phyloP scores from a whole-genome alignment of 2,888 invertebrate species.

The Drosophila mimetica region DNA sequence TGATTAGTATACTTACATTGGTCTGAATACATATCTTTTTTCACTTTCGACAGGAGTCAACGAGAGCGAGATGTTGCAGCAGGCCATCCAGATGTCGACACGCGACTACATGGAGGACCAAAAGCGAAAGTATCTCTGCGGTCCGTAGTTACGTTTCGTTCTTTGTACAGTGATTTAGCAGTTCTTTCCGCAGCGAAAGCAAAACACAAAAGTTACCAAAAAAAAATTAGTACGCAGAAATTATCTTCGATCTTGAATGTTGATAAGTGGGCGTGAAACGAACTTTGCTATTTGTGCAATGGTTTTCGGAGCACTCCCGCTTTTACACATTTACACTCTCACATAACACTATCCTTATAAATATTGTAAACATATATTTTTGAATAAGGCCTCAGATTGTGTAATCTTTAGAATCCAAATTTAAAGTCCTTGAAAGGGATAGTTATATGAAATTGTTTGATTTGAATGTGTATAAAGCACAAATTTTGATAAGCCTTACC shows the following conservation, averaged over 20 bases:
- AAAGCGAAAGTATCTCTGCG: slow-evolving; percentile 81
- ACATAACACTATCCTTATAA: slow-evolving; percentile 31
- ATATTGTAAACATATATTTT: slow-evolving; percentile 30
- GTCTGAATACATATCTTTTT: no score
- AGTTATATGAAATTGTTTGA: slow-evolving; percentile 15
- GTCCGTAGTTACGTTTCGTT: slow-evolving; percentile 65
- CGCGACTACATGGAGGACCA: slow-evolving; percentile 84
- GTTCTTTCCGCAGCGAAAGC: slow-evolving; percentile 63
- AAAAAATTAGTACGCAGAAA: slow-evolving; percentile 35
- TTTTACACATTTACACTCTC: slow-evolving; percentile 22
- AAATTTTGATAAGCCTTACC: slow-evolving; percentile 35
- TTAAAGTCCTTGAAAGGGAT: slow-evolving; percentile 5
- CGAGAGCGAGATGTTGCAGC: slow-evolving; percentile 84
- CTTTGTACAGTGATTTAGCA: slow-evolving; percentile 69
- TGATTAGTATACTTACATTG: no score
- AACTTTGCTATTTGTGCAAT: slow-evolving; percentile 4
- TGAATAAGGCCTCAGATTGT: slow-evolving; percentile 24
- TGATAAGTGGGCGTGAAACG: slow-evolving; percentile 6
- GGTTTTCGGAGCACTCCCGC: slow-evolving; percentile 1
- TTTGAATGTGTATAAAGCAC: slow-evolving; percentile 25
- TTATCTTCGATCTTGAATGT: slow-evolving; percentile 32
- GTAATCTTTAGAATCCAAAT: slow-evolving; percentile 14
- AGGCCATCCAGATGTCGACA: slow-evolving; percentile 84
- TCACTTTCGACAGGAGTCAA: slow-evolving; percentile 57
- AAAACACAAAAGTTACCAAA: slow-evolving; percentile 54